Conservation (phyloP, 2,113 vertebrate genomes). For the Carassius gibelio region DNA sequence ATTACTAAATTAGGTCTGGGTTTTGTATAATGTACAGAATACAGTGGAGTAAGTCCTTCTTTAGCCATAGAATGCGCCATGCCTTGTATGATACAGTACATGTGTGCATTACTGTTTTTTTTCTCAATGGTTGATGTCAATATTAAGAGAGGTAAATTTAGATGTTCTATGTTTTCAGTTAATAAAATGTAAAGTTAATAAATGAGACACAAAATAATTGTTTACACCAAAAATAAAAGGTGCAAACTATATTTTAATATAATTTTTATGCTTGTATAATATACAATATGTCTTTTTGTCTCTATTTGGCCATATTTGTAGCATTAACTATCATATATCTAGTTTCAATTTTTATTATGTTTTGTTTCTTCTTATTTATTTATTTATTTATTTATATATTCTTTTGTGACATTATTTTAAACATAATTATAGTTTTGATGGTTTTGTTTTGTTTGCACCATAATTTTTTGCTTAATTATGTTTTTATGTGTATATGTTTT, state of each 20-base stretch:
- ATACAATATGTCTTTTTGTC: background rate
- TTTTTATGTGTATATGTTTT: no score
- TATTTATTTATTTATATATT: background rate
- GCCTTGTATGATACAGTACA: background rate
- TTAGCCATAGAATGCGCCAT: background rate
- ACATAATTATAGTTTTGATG: background rate
- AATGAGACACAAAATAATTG: background rate
- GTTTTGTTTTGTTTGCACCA: background rate
- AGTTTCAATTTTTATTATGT: no score
- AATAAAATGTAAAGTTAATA: background rate
- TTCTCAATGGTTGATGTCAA: background rate
- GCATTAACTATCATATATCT: no score
- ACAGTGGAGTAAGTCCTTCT: background rate
- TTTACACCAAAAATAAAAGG: no score
- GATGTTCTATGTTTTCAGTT: background rate
- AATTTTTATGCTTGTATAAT: no score
- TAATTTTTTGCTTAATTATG: background rate
- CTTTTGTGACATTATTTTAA: background rate
- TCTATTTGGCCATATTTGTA: background rate
- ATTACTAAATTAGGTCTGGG: conserved; percentile 7
- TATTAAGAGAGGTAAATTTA: background rate
- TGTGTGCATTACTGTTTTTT: background rate
- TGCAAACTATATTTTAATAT: no score
- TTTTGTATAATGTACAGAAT: conserved; percentile 9
- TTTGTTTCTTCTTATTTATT: no score